Conservation (phyloP, 2,797 vertebrate species). For the Linurgus olivaceus region DNA sequence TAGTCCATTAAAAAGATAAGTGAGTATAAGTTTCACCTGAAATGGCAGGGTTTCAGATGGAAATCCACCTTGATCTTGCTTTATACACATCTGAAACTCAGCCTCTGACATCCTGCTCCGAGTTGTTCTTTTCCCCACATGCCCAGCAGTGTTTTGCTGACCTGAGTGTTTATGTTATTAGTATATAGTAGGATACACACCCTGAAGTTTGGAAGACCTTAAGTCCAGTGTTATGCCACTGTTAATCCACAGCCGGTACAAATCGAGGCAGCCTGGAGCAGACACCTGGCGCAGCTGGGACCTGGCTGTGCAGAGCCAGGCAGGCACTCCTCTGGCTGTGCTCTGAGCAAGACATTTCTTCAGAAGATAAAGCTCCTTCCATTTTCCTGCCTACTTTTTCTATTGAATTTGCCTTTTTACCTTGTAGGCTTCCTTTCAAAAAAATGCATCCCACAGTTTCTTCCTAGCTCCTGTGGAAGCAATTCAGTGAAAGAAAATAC, state of each 20-base stretch:
- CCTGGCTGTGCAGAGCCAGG: neutral
- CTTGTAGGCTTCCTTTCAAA: neutral
- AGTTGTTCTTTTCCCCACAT: neutral
- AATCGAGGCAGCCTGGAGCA: neutral
- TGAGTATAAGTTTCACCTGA: neutral
- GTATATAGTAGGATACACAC: neutral
- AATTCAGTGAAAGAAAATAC: neutral
- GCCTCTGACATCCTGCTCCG: neutral
- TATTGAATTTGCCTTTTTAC: neutral
- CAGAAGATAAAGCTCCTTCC: neutral
- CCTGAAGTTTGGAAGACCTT: neutral
- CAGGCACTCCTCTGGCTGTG: neutral
- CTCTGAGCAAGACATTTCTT: neutral
- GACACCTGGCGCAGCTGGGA: too few species aligned
- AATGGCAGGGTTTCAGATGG: neutral
- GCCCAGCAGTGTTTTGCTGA: neutral
- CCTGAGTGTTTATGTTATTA: neutral
- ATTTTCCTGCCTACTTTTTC: neutral
- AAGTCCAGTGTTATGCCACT: neutral
- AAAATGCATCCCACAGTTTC: neutral
- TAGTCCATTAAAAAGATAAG: neutral
- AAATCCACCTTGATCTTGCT: neutral
- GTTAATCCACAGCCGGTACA: fast-evolving
- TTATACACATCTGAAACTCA: neutral
- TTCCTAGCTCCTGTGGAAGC: neutral